Evolutionary conservation across 2,113 vertebrate species (phyloP).

Genomic region (Rhinopomastus cyanomelas): DNA sequence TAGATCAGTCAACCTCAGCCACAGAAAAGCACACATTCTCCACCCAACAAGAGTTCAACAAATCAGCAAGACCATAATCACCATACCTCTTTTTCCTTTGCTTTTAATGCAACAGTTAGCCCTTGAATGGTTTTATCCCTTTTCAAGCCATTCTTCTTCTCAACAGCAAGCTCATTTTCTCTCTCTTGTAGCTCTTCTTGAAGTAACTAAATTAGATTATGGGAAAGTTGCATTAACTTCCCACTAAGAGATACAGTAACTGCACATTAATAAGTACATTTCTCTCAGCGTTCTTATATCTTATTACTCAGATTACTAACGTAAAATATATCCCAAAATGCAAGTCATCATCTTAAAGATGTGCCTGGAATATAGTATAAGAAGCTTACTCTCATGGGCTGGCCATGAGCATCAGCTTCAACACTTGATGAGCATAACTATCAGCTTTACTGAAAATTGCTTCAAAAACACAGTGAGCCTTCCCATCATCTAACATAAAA

Average conservation of each 20-base stretch:
- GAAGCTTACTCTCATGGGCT: not conserved
- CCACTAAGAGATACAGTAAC: conserved; percentile 63
- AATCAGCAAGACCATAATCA: not conserved
- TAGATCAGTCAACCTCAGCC: not conserved
- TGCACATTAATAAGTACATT: conserved; percentile 61
- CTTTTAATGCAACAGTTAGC: conserved; percentile 85
- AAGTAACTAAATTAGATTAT: conserved; percentile 80
- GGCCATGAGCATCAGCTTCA: not conserved
- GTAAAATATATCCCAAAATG: conserved; percentile 25
- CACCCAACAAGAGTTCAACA: not conserved
- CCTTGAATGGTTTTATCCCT: conserved; percentile 98
- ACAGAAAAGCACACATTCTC: not conserved
- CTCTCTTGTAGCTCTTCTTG: conserved; percentile 82
- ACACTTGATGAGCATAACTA: not conserved
- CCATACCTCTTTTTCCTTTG: conserved; percentile 90
- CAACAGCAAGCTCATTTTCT: conserved; percentile 82
- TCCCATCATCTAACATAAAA: conserved; percentile 19
- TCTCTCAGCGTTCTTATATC: conserved; percentile 54
- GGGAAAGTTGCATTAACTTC: conserved; percentile 70
- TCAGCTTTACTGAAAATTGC: not conserved
- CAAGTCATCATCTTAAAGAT: conserved; percentile 22
- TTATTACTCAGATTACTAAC: conserved; percentile 52
- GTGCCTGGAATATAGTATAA: not conserved
- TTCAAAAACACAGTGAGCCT: conserved; percentile 6
- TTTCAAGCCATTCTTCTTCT: conserved; percentile 92